Base-by-base conservation (phyloP, 2,797 vertebrate species). In the Brachyalestes nurse region DNA sequence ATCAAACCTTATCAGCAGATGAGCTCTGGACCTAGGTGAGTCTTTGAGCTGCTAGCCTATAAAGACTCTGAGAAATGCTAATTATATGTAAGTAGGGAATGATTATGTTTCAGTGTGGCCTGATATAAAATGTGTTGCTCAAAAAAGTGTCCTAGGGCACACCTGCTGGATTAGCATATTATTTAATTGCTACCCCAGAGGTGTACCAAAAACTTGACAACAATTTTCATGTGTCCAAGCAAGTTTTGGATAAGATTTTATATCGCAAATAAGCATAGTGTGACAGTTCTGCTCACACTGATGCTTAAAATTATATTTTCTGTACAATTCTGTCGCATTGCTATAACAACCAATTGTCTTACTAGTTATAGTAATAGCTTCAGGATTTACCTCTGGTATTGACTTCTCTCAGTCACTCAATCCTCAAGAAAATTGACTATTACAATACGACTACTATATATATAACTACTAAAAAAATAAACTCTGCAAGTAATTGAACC, bases 171-270 rank as follows among this genome's bases (percentile, higher is more conserved):
- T 40, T 58, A 17, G 21, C 34, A 57, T 45, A 38, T 58, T 23
- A 82, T n/a, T 58, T 65, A 81, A 72, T 65, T 71, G 74, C 58
- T 76, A 13, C 34, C 34, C 66, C 40, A 42, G 73, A 71, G 72
- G 25, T 34, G 14, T 7, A 16, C 9, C 49, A 67, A 69, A 74
- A 21, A 49, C 55, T 61, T 12, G 5, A 14, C 51, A 71, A 62
- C 57, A 72, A 34, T 45, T 53, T 34, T 28, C 21, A 23, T 38
- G 47, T 42, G 42, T 21, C 28, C 13, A 42, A 34, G 14, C 28
- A 60, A 25, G 51, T 28, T 71, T 14, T 67, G 19, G 2, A 23
- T 25, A 4, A 49, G 67, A 42, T 66, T 80, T 49, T 10, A n/a
- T 16, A 55, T 38, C 4, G n/a, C 4, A 7, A 60, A 38, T 70